Base-by-base conservation (phyloP, 1,140 invertebrate species). In the Schmidtea mediterranea region DNA sequence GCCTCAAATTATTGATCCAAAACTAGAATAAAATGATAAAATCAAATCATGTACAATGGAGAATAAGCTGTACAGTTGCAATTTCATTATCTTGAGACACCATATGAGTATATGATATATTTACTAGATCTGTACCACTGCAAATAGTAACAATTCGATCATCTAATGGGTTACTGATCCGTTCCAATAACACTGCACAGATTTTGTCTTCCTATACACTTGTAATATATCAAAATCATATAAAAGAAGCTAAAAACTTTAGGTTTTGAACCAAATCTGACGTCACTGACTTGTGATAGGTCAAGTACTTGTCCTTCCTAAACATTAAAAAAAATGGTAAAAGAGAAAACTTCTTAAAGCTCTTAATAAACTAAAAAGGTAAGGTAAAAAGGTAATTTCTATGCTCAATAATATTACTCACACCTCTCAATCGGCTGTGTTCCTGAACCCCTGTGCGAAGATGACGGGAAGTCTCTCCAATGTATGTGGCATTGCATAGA, bases 121-220 rank as follows among this genome's bases (percentile, higher is more conserved):
- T 94, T 56, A 97, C 94, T 63, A 97, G 83, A 70, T 97, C 90
- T 16, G 82, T 80, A n/a, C 89, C 89, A 61, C 82, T 87, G 65
- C 89, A 95, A 55, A 98, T 83, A 43, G 86, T 92, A n/a, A 97
- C 66, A 40, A 84, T 90, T 60, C 84, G 79, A 43, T 89, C 82
- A 58, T 97, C 89, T 37, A 94, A 60, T 53, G 75, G 76, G 47
- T 80, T 76, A 32, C 59, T 56, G 58, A 49, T 59, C 45, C 67
- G 62, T 49, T 63, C 59, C 53, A 69, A 63, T 19, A 95, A 67
- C 58, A 82, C 82, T 56, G 74, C 73, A 45, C 74, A 68, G 36
- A 90, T 66, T 62, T 84, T 82, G 0, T 74, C 71, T 64, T 97
- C 87, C 79, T 89, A 57, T 58, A 40, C 52, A 49, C 32, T 36